phyloP scores from a whole-genome alignment of 2,888 invertebrate species.

The Colletes collaris region DNA sequence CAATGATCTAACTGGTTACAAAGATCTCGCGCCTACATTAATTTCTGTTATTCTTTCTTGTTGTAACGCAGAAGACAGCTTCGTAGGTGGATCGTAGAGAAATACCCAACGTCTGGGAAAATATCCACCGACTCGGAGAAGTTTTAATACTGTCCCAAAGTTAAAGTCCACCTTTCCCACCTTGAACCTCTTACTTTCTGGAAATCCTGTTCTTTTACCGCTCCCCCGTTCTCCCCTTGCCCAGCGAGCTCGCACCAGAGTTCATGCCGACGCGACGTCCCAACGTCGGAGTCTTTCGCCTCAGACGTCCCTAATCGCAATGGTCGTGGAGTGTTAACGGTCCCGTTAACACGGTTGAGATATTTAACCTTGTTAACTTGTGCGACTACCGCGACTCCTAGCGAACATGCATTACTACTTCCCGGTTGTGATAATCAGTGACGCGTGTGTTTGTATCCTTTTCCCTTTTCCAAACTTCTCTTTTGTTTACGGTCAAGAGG shows the following conservation, averaged over 20 bases:
- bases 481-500: conserved; percentile 15
- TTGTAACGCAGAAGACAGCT: conserved; percentile 13
- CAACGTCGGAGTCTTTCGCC: conserved; percentile 69
- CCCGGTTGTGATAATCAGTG: conserved; percentile 47
- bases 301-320: conserved; percentile 82
- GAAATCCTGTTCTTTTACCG: conserved; percentile 50
- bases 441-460: conserved; percentile 20
- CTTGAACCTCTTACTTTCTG: conserved; percentile 74
- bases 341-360: conserved; percentile 82
- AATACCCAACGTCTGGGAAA: conserved; percentile 35
- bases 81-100: conserved; percentile 29
- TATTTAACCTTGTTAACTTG: conserved; percentile 83
- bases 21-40: not conserved
- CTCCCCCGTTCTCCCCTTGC: conserved; percentile 55
- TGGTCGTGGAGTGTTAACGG: conserved; percentile 82
- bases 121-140: conserved; percentile 60
- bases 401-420: conserved; percentile 64
- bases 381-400: conserved; percentile 63
- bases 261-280: conserved; percentile 49
- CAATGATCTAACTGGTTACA: not conserved
- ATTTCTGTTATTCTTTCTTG: not conserved
- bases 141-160: conserved; percentile 76
- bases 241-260: conserved; percentile 46
- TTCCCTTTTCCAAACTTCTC: not conserved
- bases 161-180: conserved; percentile 74